phyloP scores from a whole-genome alignment of 2,113 vertebrate species.

The Trogon surrucura region DNA sequence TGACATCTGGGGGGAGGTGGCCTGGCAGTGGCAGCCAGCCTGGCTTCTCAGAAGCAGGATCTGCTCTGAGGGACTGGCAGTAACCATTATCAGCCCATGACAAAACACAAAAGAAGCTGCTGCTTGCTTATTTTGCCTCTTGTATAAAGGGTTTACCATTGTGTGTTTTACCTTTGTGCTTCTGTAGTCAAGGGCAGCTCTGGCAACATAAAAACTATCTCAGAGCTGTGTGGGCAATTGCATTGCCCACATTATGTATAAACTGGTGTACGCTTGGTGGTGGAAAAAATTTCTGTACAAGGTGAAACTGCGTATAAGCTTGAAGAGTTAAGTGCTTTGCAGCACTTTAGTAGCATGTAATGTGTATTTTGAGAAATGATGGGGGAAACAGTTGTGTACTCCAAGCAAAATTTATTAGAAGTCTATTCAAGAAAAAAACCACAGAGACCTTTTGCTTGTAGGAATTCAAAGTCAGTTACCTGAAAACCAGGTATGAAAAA shows the following conservation, averaged over 20 bases:
- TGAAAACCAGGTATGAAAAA: slow-evolving; percentile 79
- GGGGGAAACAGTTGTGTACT: slow-evolving; percentile 67
- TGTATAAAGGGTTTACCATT: neutral
- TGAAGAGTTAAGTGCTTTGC: neutral
- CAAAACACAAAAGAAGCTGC: neutral
- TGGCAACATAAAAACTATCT: neutral
- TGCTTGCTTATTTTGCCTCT: neutral
- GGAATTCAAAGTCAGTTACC: slow-evolving; percentile 79
- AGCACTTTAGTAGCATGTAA: neutral
- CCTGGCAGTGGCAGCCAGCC: accelerated
- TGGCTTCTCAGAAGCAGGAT: neutral
- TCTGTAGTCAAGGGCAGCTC: neutral
- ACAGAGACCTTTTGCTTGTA: slow-evolving; percentile 82
- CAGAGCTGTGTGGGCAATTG: neutral
- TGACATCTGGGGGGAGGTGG: neutral
- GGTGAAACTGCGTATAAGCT: neutral
- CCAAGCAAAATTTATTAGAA: slow-evolving; percentile 94
- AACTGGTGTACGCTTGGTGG: neutral
- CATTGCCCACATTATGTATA: neutral
- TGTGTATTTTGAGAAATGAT: neutral
- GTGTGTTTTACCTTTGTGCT: neutral
- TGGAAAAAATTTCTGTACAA: neutral
- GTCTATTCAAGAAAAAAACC: slow-evolving; percentile 84
- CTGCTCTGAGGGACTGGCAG: neutral
- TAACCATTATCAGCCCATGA: neutral